Percentiles rank a stretch among this genome's conserved stretches.
Conservation (phyloP, 2,113 vertebrate species). For the Hymenochirus boettgeri region DNA sequence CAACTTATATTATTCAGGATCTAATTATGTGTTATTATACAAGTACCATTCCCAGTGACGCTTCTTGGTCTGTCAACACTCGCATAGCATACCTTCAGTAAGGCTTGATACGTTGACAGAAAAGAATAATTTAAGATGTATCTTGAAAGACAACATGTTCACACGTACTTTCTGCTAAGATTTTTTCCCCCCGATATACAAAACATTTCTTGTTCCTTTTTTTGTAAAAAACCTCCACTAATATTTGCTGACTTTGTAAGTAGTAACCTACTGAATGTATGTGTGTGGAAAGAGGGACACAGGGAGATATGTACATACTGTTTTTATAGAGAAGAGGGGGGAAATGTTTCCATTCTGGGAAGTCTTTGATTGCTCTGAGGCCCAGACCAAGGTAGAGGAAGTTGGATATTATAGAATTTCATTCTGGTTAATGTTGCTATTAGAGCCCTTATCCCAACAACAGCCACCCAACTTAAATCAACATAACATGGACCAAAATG, state of each 20-base stretch:
- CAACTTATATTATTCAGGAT: conserved; percentile 39
- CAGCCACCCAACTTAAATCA: too few species aligned
- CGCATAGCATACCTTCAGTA: conserved; percentile 26
- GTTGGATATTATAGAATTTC: too few species aligned
- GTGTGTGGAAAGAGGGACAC: background rate
- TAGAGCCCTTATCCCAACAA: too few species aligned
- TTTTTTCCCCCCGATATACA: conserved; percentile 7
- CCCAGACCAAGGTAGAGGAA: too few species aligned
- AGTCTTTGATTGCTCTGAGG: background rate
- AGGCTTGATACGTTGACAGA: conserved; percentile 38
- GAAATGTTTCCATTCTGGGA: background rate
- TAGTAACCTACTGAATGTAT: background rate
- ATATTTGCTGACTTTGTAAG: conserved; percentile 14
- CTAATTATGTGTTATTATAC: conserved; percentile 41
- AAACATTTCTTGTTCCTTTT: conserved; percentile 22
- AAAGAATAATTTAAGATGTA: conserved; percentile 42
- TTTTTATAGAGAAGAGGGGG: background rate
- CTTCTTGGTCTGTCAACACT: conserved; percentile 39
- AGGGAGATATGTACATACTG: background rate
- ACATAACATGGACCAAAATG: too few species aligned
- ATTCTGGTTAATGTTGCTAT: too few species aligned
- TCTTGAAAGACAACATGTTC: conserved; percentile 40
- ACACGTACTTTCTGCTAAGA: conserved; percentile 31
- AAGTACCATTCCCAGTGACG: conserved; percentile 36
- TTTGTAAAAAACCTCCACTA: background rate